Percentiles rank a stretch among this genome's conserved stretches.
Conservation (phyloP, 2,113 vertebrate species). For the Heterotis niloticus region DNA sequence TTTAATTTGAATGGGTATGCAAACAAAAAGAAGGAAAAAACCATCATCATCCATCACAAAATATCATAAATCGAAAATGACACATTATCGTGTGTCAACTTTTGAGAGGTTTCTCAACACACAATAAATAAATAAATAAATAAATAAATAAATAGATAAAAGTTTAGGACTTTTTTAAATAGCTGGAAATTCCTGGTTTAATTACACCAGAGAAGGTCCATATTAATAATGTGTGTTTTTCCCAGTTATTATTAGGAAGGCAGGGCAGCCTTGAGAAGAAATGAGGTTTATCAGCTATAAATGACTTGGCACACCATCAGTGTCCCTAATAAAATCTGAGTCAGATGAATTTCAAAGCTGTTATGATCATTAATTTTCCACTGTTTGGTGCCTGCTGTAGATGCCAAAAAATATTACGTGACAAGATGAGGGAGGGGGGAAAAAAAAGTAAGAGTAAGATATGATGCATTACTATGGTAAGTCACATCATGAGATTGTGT, state of each 20-base stretch:
- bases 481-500: constrained; percentile 62
- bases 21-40: too few species aligned
- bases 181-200: background rate
- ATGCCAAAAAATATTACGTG: constrained; percentile 72
- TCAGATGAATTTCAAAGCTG: constrained; percentile 60
- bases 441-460: constrained; percentile 66
- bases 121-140: too few species aligned
- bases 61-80: too few species aligned
- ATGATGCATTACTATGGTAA: constrained; percentile 78
- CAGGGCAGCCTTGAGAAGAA: constrained; percentile 52
- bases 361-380: constrained; percentile 75
- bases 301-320: constrained; percentile 54
- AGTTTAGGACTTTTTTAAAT: too few species aligned
- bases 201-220: background rate
- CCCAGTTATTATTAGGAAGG: constrained; percentile 29
- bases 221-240: constrained; percentile 29
- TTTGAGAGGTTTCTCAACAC: too few species aligned
- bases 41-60: too few species aligned
- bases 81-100: too few species aligned
- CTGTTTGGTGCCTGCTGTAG: constrained; percentile 63
- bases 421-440: constrained; percentile 69
- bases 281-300: constrained; percentile 62
- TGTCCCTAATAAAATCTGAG: constrained; percentile 70
- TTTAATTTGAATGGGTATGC: too few species aligned
- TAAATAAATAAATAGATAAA: too few species aligned